These are phyloP conservation scores for Tauraco hartlaubi DNA, from an alignment of 2,797 vertebrate species.

Conservation along the genomic window DNA sequence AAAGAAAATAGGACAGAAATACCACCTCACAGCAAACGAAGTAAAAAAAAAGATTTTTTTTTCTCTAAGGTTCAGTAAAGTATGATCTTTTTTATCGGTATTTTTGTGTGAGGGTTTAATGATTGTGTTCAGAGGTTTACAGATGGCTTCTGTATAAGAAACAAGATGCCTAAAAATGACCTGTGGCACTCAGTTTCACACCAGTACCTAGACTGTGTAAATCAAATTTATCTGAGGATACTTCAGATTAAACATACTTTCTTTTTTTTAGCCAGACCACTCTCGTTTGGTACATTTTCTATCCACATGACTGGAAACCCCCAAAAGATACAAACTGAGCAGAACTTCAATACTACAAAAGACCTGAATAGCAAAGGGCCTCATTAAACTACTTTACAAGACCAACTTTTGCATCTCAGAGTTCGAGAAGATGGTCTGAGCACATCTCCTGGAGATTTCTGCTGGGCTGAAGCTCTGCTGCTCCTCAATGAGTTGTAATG, in stretches of 20 bases:
- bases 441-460: not conserved
- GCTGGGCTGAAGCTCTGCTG: not conserved
- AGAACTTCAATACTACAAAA: not conserved
- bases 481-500: not conserved
- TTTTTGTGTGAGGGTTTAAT: not conserved
- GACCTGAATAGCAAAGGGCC: not conserved
- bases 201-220: not conserved
- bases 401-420: not conserved
- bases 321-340: not conserved
- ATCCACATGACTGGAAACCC: not conserved
- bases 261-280: not conserved
- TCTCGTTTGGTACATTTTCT: not conserved
- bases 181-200: not conserved
- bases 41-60: not conserved
- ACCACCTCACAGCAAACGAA: not conserved
- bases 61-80: not conserved
- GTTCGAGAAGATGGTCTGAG: not conserved
- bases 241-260: fast-evolving
- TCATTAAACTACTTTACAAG: not conserved
- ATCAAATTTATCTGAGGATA: not conserved
- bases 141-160: not conserved
- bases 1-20: not conserved
- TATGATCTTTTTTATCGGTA: not conserved
- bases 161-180: not conserved
- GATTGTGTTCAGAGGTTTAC: not conserved